Conservation (phyloP, 2,113 vertebrate genomes). For the Rhinopomastus cyanomelas region DNA sequence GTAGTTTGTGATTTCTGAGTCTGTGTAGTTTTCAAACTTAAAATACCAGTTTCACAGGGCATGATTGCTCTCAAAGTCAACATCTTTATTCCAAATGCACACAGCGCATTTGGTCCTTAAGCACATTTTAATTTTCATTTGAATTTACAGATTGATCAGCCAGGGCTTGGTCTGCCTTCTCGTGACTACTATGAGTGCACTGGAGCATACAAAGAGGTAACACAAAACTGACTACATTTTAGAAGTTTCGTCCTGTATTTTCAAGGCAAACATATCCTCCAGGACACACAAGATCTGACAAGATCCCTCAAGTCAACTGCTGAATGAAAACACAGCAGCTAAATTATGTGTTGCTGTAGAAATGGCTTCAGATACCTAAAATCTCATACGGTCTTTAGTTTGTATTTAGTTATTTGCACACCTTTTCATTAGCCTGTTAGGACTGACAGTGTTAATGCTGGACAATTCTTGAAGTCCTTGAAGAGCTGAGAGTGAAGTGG, state of each 20-base stretch:
- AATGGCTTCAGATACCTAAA: neutral
- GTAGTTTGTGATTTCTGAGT: too few species aligned
- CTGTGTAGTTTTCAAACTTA: neutral
- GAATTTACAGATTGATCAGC: conserved; percentile 87
- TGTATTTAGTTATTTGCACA: neutral
- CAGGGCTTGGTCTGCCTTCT: conserved; percentile 87
- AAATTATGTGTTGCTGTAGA: neutral
- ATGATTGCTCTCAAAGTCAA: neutral
- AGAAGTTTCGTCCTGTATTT: rapidly evolving
- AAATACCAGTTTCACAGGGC: neutral
- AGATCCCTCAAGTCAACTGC: neutral
- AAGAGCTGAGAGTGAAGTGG: too few species aligned
- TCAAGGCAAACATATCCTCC: neutral
- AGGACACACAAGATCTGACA: neutral
- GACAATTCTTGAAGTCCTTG: neutral
- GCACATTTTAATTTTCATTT: neutral
- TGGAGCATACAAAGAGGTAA: conserved; percentile 87
- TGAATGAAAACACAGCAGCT: neutral
- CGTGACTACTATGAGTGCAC: conserved; percentile 90
- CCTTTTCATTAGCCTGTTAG: neutral
- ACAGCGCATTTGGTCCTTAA: neutral
- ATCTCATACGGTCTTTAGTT: neutral
- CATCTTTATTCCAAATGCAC: neutral
- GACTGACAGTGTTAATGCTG: neutral
- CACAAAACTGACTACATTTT: neutral